phyloP scores from a whole-genome alignment of 2,888 invertebrate genomes.

The Crioceris asparagi region DNA sequence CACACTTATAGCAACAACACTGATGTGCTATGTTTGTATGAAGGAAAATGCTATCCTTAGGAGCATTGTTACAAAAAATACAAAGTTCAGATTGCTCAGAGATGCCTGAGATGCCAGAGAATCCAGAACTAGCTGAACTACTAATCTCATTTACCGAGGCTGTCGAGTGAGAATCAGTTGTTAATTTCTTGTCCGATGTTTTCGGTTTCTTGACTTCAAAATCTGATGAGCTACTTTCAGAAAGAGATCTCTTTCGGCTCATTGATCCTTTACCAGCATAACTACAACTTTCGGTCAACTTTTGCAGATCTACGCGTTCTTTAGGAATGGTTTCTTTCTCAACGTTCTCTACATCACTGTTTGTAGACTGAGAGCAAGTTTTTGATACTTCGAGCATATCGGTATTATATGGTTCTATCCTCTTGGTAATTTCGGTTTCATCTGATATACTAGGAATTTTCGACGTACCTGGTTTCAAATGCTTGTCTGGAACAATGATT shows the following conservation, averaged over 20 bases:
- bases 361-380: no score
- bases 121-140: constrained; percentile 5
- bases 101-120: constrained; percentile 3
- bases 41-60: constrained; percentile 58
- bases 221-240: constrained; percentile 29
- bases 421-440: no score
- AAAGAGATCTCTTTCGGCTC: constrained; percentile 22
- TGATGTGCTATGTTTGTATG: constrained; percentile 56
- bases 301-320: no score
- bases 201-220: constrained; percentile 20
- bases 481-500: constrained; percentile 31
- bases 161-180: constrained; percentile 8
- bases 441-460: no score
- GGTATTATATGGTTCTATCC: no score
- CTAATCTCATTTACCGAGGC: constrained; percentile 17
- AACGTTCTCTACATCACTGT: no score
- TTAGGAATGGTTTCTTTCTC: no score
- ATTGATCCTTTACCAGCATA: no score
- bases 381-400: no score
- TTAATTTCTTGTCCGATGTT: neutral
- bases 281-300: no score
- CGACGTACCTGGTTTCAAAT: constrained; percentile 19
- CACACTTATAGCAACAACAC: constrained; percentile 62
- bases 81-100: constrained; percentile 36
- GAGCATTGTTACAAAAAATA: constrained; percentile 49